These are phyloP conservation scores for Tipula vernalis DNA, from an alignment of 2,888 invertebrate genomes.

Conservation along the genomic window DNA sequence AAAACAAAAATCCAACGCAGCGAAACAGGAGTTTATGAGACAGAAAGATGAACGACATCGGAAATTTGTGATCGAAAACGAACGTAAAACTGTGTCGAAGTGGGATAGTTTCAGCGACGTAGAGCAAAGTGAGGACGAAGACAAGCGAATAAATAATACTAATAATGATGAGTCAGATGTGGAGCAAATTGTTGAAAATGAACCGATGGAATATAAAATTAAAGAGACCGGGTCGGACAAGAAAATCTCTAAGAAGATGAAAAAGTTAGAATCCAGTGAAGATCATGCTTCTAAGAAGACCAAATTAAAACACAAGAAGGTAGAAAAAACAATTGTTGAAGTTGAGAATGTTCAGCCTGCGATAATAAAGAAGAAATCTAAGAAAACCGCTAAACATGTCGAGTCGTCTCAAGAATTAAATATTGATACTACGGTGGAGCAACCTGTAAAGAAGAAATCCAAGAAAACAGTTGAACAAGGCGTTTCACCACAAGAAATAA, in stretches of 20 bases:
- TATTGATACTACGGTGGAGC: not conserved
- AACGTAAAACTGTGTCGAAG: not conserved
- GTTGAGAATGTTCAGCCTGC: not conserved
- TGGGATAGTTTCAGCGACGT: conserved; percentile 10
- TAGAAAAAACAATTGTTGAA: not conserved
- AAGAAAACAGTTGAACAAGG: not conserved
- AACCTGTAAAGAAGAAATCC: not conserved
- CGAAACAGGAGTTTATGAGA: not conserved
- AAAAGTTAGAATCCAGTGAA: too few species aligned
- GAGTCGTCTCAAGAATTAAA: not conserved
- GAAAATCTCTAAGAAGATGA: not conserved
- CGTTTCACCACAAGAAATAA: not conserved
- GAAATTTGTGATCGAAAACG: not conserved
- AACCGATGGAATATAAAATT: not conserved
- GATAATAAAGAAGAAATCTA: not conserved
- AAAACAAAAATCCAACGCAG: not conserved
- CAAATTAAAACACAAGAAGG: not conserved
- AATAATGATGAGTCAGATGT: not conserved
- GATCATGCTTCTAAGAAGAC: not conserved
- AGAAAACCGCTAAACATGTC: not conserved
- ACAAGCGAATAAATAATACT: not conserved
- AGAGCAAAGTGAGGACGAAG: not conserved
- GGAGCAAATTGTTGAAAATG: not conserved
- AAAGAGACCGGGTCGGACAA: not conserved
- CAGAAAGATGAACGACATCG: not conserved